Evolutionary conservation across 2,113 vertebrate species (phyloP), one percentile per base, ranked within the genome.

Genomic region (Anoplopoma fimbria): DNA sequence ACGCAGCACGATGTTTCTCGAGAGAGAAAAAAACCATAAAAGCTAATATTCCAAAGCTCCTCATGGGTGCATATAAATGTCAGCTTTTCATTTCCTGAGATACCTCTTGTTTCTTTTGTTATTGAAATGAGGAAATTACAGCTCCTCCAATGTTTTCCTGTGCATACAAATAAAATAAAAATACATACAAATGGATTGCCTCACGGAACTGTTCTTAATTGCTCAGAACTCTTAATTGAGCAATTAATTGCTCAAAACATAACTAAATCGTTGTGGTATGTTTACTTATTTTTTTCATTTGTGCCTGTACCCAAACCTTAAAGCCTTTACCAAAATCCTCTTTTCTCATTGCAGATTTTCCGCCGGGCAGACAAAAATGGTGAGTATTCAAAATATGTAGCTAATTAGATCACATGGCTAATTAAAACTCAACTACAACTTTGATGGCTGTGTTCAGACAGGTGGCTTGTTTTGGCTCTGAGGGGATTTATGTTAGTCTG

Each of bases 311-410:
- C 10, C 0, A 23, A 29, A 68, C 6, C 12, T 68, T 1, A 70
- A 68, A 83, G 68, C 1, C 47, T 63, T 88, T 29, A 84, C 69
- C 55, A 38, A 15, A 1, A 29, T 68, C 64, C 69, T 86, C 67
- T 88, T 63, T 6, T 92, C 71, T 89, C 69, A 10, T 91, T 91
- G 27, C 94, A 95, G 95, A 95, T 95, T 84, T 94, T 95, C 75
- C 94, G 91, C 29, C 91, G 95, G 71, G 95, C 94, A 36, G 95
- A 95, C 89, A 95, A 95, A 91, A 95, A 95, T 45, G 95, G 95
- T 95, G 88, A 93, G 95, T 93, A 75, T 68, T 73, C 21, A 77
- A 79, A 89, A 73, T 21, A 58, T 29, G 13, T 33, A 29, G 10
- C n/a, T 80, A 79, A 85, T 87, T 73, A 17, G 34, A 69, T 77